phyloP scores from a whole-genome alignment of 2,113 vertebrate species.

The Hemibagrus wyckioides region DNA sequence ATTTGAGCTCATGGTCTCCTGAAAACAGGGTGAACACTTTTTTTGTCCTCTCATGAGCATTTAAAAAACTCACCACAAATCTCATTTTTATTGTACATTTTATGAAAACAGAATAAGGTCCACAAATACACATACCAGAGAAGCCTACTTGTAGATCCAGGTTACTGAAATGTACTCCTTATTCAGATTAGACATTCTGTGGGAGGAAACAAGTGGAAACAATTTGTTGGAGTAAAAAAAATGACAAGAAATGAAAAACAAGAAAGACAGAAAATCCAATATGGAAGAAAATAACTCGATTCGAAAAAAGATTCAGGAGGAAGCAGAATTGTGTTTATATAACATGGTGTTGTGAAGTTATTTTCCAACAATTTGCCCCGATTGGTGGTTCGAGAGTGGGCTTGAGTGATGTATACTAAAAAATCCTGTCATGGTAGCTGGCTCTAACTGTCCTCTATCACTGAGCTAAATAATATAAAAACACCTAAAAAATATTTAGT shows the following conservation, averaged over 20 bases:
- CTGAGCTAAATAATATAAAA: neutral
- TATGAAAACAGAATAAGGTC: neutral
- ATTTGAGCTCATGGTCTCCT: neutral
- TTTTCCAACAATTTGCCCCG: neutral
- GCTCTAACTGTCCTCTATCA: neutral
- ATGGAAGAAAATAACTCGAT: neutral
- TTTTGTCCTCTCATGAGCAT: neutral
- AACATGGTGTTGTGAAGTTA: neutral
- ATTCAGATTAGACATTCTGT: neutral
- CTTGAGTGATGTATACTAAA: no score
- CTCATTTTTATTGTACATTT: neutral
- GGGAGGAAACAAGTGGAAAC: neutral
- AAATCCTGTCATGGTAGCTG: neutral
- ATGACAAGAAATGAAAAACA: neutral
- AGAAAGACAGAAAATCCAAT: neutral
- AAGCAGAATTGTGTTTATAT: neutral
- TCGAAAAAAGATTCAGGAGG: neutral
- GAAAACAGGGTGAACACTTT: neutral
- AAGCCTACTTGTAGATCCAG: neutral
- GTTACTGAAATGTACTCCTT: neutral
- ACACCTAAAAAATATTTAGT: neutral
- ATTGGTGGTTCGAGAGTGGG: neutral
- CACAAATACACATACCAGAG: neutral
- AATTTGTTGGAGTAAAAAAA: neutral
- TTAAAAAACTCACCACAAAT: no score